Evolutionary conservation across 2,888 invertebrate species (phyloP).

Genomic region (Stictocephala bisonia): DNA sequence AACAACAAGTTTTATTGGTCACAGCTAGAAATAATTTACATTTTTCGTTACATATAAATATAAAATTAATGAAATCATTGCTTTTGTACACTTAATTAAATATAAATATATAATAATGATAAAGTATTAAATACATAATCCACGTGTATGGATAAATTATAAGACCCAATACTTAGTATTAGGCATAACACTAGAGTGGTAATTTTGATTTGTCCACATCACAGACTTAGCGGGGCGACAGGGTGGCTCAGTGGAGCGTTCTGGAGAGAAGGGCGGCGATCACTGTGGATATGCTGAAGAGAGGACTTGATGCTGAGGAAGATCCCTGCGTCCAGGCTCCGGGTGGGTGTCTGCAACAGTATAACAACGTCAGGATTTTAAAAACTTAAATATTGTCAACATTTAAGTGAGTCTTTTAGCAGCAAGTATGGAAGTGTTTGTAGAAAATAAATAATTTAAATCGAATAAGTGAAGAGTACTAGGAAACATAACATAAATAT

Average conservation of each 20-base stretch:
- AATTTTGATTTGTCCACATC: slow-evolving; percentile 35
- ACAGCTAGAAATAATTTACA: slow-evolving; percentile 29
- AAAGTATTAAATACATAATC: slow-evolving; percentile 21
- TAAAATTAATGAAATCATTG: slow-evolving; percentile 28
- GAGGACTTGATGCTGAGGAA: neutral
- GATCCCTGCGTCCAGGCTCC: neutral
- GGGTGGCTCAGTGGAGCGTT: neutral
- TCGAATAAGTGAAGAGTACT: too few species aligned
- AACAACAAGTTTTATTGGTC: slow-evolving; percentile 2
- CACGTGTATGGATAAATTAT: slow-evolving; percentile 26
- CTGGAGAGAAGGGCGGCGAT: neutral
- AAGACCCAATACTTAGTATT: slow-evolving; percentile 22
- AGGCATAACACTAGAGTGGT: slow-evolving; percentile 27
- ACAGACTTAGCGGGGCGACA: neutral
- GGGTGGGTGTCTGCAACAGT: slow-evolving; percentile 58
- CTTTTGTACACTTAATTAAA: slow-evolving; percentile 26
- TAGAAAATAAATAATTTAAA: too few species aligned
- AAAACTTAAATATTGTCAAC: too few species aligned
- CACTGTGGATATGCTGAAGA: neutral
- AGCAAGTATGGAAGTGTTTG: too few species aligned
- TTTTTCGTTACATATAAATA: slow-evolving; percentile 17
- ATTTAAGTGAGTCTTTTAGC: too few species aligned
- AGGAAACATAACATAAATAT: too few species aligned
- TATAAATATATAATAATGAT: too few species aligned
- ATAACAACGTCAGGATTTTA: too few species aligned